Base-by-base conservation (phyloP, 2,888 invertebrate species). In the Nemurella pictetii region DNA sequence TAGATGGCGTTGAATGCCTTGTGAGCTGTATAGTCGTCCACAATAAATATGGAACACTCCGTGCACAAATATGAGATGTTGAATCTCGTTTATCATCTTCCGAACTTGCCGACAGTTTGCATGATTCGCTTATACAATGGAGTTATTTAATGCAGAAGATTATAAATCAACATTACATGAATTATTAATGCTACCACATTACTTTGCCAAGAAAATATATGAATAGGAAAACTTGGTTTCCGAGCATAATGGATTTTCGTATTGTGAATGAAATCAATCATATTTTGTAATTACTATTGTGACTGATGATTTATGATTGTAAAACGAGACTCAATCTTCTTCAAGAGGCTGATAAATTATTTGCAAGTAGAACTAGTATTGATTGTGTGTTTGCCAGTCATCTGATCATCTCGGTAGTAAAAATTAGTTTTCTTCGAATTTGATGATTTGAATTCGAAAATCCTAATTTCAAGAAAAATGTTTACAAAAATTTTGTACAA, bases 191-290 rank as follows among this genome's bases (percentile, higher is more conserved):
- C 9, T 12, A 55, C 5, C 3, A 55, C 55, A 55, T 55, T n/a
- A 20, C 55, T 55, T 55, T 55, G 55, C 55, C 55, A 55, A 55
- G 55, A 55, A 55, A 55, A 55, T 20, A 55, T 20, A 55, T 55
- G 55, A 55, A 55, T 55, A 55, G 55, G 55, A 55, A 55, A 55
- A 55, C 55, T 55, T n/a, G 20, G 55, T 55, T 55, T 55, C 55
- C 55, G 12, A 55, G 20, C 55, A 55, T 55, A 55, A 55, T 55
- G 20, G 55, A 55, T 55, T 55, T 12, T 55, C 55, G 20, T 55
- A 20, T 55, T 55, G n/a, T 25, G 28, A 75, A 75, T n/a, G n/a
- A n/a, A n/a, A n/a, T 75, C 75, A 75, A 75, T 75, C 75, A 75
- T 75, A 75, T 75, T 75, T 28, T 75, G 55, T 28, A 28, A 75